Base-by-base conservation (phyloP, 2,113 vertebrate genomes). In the Microtus ochrogaster region DNA sequence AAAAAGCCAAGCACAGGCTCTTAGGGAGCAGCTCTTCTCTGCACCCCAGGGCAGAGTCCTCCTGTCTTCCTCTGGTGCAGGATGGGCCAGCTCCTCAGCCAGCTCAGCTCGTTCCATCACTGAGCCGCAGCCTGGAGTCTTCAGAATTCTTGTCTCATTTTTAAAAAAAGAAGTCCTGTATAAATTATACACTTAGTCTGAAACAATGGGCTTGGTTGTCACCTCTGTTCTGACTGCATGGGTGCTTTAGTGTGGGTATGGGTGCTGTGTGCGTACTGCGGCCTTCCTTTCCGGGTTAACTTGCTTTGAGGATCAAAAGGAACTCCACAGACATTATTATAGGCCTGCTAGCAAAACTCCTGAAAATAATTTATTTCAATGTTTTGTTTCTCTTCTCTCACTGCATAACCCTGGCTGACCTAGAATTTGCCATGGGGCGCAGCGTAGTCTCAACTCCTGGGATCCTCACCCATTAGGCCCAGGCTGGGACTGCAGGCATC, bases 221-320 rank as follows among this genome's bases (percentile, higher is more conserved):
- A 5, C 30, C 63, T 21, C n/a, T 94, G 44, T 5, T 39, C 28
- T 78, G 33, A 28, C 22, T 24, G 24, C 44, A 1, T 61, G 10
- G 7, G 39, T 26, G 72, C 61, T 89, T 61, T 36, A 10, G 26
- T 2, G 22, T 63, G 24, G 22, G 2, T 44, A 17, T 70, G n/a
- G 26, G 52, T 36, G 8, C 26, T 58, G 55, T 58, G 55, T 58
- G 55, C 19, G 0, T 21, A 21, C 36, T 82, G 95, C 66, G 28
- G 33, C 6, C 66, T 81, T 94, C 83, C 68, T 96, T 95, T 91
- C 61, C 28, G 65, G 61, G 36, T 95, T 95, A 78, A 76, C 26
- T 39, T 52, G 73, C 61, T 82, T 79, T 68, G 28, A 95, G 77
- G 55, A 88, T 73, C 83, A 86, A 89, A 93, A 77, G 39, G 33